These are phyloP conservation scores for Norana najaformis DNA, from an alignment of 2,888 invertebrate genomes.

Conservation along the genomic window DNA sequence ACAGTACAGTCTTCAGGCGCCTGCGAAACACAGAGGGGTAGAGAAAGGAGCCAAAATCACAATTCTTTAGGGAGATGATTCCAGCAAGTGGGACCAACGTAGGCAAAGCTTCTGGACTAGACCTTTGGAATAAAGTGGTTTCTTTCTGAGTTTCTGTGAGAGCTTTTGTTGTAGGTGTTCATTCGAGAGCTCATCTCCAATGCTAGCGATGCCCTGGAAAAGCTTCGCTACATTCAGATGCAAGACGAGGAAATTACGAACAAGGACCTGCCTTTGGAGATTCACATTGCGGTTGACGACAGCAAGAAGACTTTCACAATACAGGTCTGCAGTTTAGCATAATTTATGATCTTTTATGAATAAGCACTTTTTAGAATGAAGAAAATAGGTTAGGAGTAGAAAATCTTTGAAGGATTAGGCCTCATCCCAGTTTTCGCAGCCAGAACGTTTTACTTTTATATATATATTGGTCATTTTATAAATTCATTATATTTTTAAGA, in stretches of 20 bases:
- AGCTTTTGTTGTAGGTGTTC: slow-evolving; percentile 75
- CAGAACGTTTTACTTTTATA: not conserved
- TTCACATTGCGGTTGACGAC: slow-evolving; percentile 86
- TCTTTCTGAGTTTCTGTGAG: not conserved
- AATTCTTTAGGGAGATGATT: no score
- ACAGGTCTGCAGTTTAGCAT: slow-evolving; percentile 69
- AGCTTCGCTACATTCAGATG: slow-evolving; percentile 79
- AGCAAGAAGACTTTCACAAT: slow-evolving; percentile 80
- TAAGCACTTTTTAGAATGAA: not conserved
- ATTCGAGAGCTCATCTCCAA: slow-evolving; percentile 93
- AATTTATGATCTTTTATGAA: not conserved
- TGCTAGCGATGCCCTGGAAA: slow-evolving; percentile 94
- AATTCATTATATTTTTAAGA: not conserved
- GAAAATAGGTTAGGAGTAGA: not conserved
- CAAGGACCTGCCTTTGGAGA: slow-evolving; percentile 73
- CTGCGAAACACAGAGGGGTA: no score
- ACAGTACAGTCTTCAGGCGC: no score
- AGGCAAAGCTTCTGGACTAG: no score
- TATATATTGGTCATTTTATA: not conserved
- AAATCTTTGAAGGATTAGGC: not conserved
- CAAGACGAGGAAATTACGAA: slow-evolving; percentile 59
- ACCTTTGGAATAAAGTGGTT: not conserved
- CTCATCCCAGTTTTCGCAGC: not conserved
- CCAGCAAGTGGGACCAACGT: no score
- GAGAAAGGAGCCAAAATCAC: no score